These are phyloP conservation scores for Lepidocyrtinus sp. DNA, from an alignment of 2,888 invertebrate genomes.

Conservation along the genomic window DNA sequence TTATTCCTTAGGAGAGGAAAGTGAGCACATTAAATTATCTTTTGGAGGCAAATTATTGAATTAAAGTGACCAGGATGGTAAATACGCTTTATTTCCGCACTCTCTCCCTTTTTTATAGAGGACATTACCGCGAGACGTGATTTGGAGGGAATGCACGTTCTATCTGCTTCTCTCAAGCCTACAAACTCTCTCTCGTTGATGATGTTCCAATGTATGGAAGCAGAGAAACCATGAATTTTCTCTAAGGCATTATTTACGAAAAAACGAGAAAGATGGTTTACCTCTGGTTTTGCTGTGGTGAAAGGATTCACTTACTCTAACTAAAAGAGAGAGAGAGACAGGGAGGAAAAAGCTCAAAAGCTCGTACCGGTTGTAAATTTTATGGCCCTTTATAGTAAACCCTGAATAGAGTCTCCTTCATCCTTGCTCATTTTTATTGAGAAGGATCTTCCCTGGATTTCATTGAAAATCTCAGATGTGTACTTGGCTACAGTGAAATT, in stretches of 20 bases:
- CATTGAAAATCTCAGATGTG: neutral
- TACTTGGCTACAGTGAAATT: neutral
- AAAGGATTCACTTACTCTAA: neutral
- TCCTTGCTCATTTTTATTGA: conserved; percentile 20
- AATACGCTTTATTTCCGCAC: neutral
- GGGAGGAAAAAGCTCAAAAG: neutral
- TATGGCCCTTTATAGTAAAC: conserved; percentile 43
- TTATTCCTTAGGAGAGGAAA: too few relatives aligned
- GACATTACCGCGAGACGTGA: neutral
- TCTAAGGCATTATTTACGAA: conserved; percentile 50
- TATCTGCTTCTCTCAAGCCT: neutral
- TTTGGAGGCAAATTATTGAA: neutral
- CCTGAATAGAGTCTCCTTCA: conserved; percentile 38
- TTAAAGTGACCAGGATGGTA: neutral
- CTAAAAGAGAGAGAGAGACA: too few relatives aligned
- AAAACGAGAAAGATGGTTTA: neutral
- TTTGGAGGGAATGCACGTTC: neutral
- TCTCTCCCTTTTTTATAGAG: neutral
- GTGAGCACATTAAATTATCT: too few relatives aligned
- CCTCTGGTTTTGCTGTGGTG: neutral
- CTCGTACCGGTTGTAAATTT: conserved; percentile 47
- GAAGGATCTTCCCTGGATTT: conserved; percentile 31
- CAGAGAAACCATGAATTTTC: conserved; percentile 40
- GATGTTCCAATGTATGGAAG: neutral
- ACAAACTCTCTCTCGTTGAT: too few relatives aligned